Percentiles rank a stretch among this genome's conserved stretches.
Evolutionary conservation across 2,113 vertebrate genomes (phyloP).

Genomic region (Lota lota): DNA sequence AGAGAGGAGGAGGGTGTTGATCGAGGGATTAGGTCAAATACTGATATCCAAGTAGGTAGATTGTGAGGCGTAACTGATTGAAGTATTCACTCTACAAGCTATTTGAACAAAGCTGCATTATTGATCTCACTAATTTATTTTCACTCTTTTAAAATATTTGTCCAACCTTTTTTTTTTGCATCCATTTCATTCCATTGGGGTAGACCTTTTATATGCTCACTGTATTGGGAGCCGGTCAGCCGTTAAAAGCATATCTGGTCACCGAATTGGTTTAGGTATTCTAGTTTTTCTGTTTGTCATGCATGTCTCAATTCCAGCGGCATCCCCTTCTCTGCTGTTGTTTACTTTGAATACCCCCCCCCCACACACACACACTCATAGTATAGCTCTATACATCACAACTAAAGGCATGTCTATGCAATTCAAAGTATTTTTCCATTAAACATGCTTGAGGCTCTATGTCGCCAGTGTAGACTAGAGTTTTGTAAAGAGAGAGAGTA

Average conservation of each 20-base stretch:
- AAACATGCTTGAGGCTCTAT: constrained; percentile 31
- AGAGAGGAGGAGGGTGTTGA: not conserved
- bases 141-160: not conserved
- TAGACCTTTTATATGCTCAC: constrained; percentile 13
- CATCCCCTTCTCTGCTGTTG: too few species aligned
- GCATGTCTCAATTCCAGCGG: too few species aligned
- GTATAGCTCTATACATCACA: constrained; percentile 10
- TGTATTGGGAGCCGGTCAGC: constrained; percentile 32
- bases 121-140: not conserved
- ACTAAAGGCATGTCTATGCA: constrained; percentile 57
- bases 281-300: too few species aligned
- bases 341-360: too few species aligned
- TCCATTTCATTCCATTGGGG: constrained; percentile 7
- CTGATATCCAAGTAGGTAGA: not conserved
- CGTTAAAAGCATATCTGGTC: not conserved
- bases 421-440: constrained; percentile 41
- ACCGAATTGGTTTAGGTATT: not conserved
- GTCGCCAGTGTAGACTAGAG: constrained; percentile 27
- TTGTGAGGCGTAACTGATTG: not conserved
- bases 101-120: too few species aligned
- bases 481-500: constrained; percentile 2
- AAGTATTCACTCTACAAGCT: too few species aligned
- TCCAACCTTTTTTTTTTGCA: constrained; percentile 17
- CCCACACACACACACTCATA: not conserved
- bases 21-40: not conserved